Percentiles rank a stretch among this genome's conserved stretches.
phyloP scores from a whole-genome alignment of 2,797 vertebrate genomes.

The Discoglossus pictus region DNA sequence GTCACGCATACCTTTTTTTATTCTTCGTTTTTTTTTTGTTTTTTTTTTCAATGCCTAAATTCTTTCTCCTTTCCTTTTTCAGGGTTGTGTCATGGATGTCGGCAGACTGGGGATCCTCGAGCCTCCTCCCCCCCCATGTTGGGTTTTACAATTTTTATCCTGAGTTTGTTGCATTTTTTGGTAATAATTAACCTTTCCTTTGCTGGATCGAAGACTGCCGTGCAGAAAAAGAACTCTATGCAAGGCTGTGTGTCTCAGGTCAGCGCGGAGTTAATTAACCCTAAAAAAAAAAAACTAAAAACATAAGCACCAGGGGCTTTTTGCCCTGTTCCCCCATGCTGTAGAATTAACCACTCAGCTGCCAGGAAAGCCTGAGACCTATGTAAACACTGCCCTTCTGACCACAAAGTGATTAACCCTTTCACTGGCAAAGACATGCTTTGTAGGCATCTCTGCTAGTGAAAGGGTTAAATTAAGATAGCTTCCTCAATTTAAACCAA shows the following conservation, averaged over 20 bases:
- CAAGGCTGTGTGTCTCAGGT: constrained; percentile 18
- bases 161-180: constrained; percentile 43
- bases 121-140: constrained; percentile 13
- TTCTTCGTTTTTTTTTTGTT: too few relatives aligned
- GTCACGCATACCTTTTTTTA: too few relatives aligned
- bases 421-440: neutral
- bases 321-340: neutral
- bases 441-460: too few relatives aligned
- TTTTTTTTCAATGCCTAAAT: too few relatives aligned
- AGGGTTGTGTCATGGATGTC: constrained; percentile 2
- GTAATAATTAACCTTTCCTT: constrained; percentile 46
- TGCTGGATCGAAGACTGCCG: constrained; percentile 39
- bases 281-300: too few relatives aligned
- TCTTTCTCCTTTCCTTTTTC: neutral
- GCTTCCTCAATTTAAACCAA: too few relatives aligned
- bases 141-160: constrained; percentile 48
- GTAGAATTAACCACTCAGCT: neutral
- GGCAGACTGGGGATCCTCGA: constrained; percentile 18
- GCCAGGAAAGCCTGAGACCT: neutral
- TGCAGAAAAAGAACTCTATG: constrained; percentile 8
- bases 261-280: constrained; percentile 11
- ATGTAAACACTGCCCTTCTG: neutral
- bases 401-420: neutral
- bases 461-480: too few relatives aligned
- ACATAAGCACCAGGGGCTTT: too few relatives aligned